These are phyloP conservation scores for Amphimallon solstitiale DNA, from an alignment of 2,888 invertebrate genomes.

Conservation along the genomic window DNA sequence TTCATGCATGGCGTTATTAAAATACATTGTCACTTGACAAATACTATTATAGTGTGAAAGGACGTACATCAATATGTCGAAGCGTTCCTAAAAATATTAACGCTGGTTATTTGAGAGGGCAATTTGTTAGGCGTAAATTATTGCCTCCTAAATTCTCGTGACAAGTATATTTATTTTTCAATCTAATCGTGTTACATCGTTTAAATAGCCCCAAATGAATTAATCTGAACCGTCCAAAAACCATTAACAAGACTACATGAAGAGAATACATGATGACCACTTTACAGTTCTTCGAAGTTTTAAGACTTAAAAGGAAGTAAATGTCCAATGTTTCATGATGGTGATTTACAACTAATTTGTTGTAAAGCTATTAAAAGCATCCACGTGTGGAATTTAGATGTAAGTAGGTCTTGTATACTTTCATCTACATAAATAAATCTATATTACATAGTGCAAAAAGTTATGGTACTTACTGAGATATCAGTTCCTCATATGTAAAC, in stretches of 20 bases:
- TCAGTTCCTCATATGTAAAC: too few relatives aligned
- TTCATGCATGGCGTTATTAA: too few relatives aligned
- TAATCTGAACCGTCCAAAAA: neutral
- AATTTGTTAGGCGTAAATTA: slow-evolving; percentile 8
- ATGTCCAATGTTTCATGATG: too few relatives aligned
- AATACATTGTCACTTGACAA: too few relatives aligned
- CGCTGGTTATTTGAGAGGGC: neutral
- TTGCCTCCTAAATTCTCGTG: slow-evolving; percentile 23
- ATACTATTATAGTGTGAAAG: neutral
- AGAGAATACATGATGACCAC: neutral
- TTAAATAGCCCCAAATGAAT: slow-evolving; percentile 3
- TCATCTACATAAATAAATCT: too few relatives aligned
- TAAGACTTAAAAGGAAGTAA: neutral
- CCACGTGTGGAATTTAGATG: too few relatives aligned
- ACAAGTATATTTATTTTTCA: slow-evolving; percentile 14
- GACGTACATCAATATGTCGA: neutral
- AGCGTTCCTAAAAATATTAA: slow-evolving; percentile 5
- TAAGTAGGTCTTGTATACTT: too few relatives aligned
- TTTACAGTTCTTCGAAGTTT: neutral
- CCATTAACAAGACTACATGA: neutral
- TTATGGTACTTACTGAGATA: neutral
- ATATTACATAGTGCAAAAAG: too few relatives aligned
- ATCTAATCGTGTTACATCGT: neutral
- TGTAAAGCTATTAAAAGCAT: too few relatives aligned
- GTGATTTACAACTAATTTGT: too few relatives aligned